Evolutionary conservation across 2,888 invertebrate species (phyloP).

Genomic region (Oligia latruncula): DNA sequence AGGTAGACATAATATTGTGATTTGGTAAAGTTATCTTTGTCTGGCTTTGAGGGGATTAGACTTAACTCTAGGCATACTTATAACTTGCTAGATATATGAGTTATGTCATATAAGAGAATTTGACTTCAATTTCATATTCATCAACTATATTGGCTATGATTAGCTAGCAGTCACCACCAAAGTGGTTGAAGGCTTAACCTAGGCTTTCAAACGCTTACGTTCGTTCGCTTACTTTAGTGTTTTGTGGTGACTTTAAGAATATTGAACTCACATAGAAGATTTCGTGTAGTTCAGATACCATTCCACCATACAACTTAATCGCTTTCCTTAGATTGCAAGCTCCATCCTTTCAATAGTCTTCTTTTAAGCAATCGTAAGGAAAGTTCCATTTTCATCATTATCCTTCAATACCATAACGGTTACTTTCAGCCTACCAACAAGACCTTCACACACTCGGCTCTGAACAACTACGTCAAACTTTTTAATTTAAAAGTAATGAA

Average conservation of each 20-base stretch:
- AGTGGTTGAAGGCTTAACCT: background rate
- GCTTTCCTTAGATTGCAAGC: background rate
- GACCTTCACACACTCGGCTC: conserved; percentile 27
- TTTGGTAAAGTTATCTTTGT: conserved; percentile 11
- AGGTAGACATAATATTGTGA: conserved; percentile 15
- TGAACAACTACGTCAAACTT: conserved; percentile 71
- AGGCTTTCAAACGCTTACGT: too few species aligned
- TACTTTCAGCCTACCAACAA: conserved; percentile 11
- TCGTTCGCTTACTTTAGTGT: too few species aligned
- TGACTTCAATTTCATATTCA: conserved; percentile 2
- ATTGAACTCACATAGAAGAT: too few species aligned
- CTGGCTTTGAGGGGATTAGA: background rate
- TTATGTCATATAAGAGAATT: background rate
- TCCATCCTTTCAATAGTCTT: background rate
- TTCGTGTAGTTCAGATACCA: background rate
- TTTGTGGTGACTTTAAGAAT: too few species aligned
- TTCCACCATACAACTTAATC: background rate
- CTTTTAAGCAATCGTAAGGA: background rate
- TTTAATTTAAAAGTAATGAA: conserved; percentile 86
- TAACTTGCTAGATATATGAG: background rate
- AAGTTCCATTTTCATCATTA: background rate
- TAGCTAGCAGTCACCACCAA: background rate
- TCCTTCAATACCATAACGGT: background rate
- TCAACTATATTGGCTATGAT: background rate
- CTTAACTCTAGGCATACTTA: background rate